Conservation (phyloP, 2,888 invertebrate genomes). For the Thereva unica region DNA sequence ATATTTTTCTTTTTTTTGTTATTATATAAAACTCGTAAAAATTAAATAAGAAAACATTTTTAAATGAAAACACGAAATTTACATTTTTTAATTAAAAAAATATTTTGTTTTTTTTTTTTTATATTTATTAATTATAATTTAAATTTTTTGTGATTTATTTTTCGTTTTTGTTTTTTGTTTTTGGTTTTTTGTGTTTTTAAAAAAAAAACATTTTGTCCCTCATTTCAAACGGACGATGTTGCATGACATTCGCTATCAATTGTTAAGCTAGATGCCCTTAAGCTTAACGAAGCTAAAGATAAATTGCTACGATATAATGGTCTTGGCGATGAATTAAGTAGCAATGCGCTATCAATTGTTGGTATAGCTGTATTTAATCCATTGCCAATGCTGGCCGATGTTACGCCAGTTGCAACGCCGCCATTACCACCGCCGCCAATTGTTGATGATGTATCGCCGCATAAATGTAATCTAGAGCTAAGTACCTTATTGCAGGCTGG, state of each 20-base stretch:
- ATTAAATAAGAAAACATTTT: too few relatives aligned
- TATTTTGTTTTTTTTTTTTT: too few relatives aligned
- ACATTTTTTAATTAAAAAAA: too few relatives aligned
- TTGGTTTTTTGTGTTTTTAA: too few relatives aligned
- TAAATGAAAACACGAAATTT: too few relatives aligned
- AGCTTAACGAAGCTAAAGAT: slow-evolving; percentile 56
- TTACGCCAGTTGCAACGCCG: slow-evolving; percentile 4
- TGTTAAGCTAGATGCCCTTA: slow-evolving; percentile 57
- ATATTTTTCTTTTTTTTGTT: too few relatives aligned
- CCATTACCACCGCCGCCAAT: slow-evolving; percentile 34
- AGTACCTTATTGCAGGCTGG: slow-evolving; percentile 73
- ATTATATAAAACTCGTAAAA: too few relatives aligned
- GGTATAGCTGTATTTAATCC: slow-evolving; percentile 27
- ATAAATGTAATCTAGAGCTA: slow-evolving; percentile 68
- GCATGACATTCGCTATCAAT: slow-evolving; percentile 61
- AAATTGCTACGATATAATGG: slow-evolving; percentile 55
- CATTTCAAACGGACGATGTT: slow-evolving; percentile 61
- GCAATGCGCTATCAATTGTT: slow-evolving; percentile 47
- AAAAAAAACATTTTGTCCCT: neutral
- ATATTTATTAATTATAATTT: too few relatives aligned
- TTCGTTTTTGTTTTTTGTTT: too few relatives aligned
- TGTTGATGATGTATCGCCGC: slow-evolving; percentile 43
- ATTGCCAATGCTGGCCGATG: neutral
- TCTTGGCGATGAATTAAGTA: slow-evolving; percentile 49
- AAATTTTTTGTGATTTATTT: too few relatives aligned